Conservation (phyloP, 2,888 invertebrate genomes). For the Microplitis manilae region DNA sequence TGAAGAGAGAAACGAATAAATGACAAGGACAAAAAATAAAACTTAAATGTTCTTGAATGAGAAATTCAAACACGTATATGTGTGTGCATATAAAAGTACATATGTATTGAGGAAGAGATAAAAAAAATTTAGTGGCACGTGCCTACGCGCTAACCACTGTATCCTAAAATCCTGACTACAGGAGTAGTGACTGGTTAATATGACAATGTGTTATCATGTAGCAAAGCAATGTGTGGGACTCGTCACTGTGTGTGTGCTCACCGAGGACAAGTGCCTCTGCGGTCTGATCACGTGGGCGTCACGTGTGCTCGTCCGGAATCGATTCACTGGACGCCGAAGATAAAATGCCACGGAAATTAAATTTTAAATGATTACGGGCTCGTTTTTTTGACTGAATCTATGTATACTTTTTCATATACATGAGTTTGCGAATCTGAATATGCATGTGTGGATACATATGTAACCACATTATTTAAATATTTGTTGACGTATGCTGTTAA, state of each 20-base stretch:
- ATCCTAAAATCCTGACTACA: slow-evolving; percentile 29
- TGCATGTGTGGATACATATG: too few species aligned
- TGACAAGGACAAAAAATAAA: slow-evolving; percentile 11
- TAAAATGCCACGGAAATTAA: slow-evolving; percentile 20
- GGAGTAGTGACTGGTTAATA: slow-evolving; percentile 28
- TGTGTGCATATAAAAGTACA: slow-evolving; percentile 1
- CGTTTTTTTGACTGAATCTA: neutral
- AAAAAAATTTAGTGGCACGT: slow-evolving; percentile 34
- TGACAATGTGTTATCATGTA: slow-evolving; percentile 29
- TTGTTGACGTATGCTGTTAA: too few species aligned
- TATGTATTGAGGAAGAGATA: slow-evolving; percentile 28
- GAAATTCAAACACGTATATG: slow-evolving; percentile 22
- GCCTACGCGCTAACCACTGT: slow-evolving; percentile 23
- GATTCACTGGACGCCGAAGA: slow-evolving; percentile 18
- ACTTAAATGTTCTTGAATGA: slow-evolving; percentile 12
- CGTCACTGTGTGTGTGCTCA: neutral
- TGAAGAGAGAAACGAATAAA: neutral
- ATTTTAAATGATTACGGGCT: neutral
- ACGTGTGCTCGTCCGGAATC: slow-evolving; percentile 28
- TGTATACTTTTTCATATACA: neutral
- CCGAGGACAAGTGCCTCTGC: slow-evolving; percentile 39
- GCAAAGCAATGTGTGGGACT: slow-evolving; percentile 3
- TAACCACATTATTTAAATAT: too few species aligned
- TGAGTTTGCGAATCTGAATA: too few species aligned
- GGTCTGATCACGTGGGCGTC: slow-evolving; percentile 33